Evolutionary conservation across 2,797 vertebrate genomes (phyloP), one percentile per base, ranked within the genome.

Genomic region (Prionace glauca): DNA sequence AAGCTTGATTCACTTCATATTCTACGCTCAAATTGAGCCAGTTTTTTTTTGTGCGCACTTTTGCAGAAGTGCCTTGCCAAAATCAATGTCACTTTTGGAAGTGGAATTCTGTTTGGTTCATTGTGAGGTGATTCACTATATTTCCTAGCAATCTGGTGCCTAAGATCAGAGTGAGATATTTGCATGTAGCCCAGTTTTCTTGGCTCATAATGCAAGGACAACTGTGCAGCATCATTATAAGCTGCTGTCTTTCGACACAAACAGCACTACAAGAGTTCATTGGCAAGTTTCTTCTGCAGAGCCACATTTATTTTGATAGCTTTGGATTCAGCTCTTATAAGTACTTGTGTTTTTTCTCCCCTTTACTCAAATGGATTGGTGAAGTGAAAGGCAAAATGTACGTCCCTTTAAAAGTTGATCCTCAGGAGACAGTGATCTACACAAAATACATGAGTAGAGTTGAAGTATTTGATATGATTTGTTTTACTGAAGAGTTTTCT

Each of bases 401-500:
- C 10, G 36, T 91, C 62, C 69, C 22, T 94, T 95, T 77, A 41
- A 74, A 95, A 74, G 93, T 77, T 74, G 12, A 95, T 60, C 71
- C 22, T 74, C 45, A n/a, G 26, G 67, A 45, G 72, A 29, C 14
- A 72, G 77, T 32, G 50, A 60, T 50, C 71, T 77, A 22, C 0
- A 67, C 26, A 24, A 26, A 94, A 45, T 94, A 12, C 14, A 60
- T 69, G 32, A 94, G 69, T 60, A 9, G 93, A 95, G 71, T 45
- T 95, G 26, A 72, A 50, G 45, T n/a, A 32, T 50, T 72, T 95
- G 93, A 56, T 72, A 29, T 95, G 72, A 60, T 95, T 95, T 95
- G 67, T 45, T 69, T 92, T 92, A 50, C 60, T 95, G 45, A 32
- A 91, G 50, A 41, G 5, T 1, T 56, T 77, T 95, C 74, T 72